Evolutionary conservation across 37 sponge, comb jelly and placozoan species (phyloP).

Genomic region (Haliclona indistincta): DNA sequence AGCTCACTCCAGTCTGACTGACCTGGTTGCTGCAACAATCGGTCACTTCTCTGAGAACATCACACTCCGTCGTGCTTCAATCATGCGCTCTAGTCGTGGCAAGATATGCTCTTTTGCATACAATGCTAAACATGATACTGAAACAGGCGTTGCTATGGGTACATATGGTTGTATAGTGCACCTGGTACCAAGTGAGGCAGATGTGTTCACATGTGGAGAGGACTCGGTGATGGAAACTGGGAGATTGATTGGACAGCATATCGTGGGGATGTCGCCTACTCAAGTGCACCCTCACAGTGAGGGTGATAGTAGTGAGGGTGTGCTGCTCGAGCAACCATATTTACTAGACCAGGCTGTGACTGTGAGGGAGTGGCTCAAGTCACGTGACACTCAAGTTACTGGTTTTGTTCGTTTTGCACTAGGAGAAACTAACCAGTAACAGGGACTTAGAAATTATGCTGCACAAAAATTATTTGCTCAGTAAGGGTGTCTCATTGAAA

Average conservation of each 20-base stretch:
- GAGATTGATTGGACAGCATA: conserved; percentile 76
- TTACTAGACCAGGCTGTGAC: conserved; percentile 48
- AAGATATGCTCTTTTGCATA: conserved; percentile 41
- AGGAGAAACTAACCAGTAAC: conserved; percentile 34
- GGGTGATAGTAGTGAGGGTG: neutral
- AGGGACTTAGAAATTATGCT: too few species aligned
- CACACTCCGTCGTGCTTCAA: conserved; percentile 42
- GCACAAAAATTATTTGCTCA: too few species aligned
- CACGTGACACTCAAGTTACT: conserved; percentile 21
- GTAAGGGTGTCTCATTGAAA: too few species aligned
- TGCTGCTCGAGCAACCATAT: conserved; percentile 48
- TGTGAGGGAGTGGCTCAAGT: conserved; percentile 57
- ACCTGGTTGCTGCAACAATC: conserved; percentile 35
- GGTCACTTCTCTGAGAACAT: conserved; percentile 66
- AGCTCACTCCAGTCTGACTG: conserved; percentile 24
- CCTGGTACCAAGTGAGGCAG: conserved; percentile 14
- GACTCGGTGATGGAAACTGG: neutral
- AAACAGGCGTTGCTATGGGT: conserved; percentile 41
- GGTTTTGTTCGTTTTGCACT: conserved; percentile 59
- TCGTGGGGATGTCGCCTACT: conserved; percentile 64
- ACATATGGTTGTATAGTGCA: conserved; percentile 62
- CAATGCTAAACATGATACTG: conserved; percentile 13
- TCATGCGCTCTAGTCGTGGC: conserved; percentile 22
- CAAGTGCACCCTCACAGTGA: neutral
- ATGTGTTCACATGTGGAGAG: conserved; percentile 1